These are phyloP conservation scores for Tinamus guttatus DNA, from an alignment of 2,113 vertebrate species.

Conservation along the genomic window DNA sequence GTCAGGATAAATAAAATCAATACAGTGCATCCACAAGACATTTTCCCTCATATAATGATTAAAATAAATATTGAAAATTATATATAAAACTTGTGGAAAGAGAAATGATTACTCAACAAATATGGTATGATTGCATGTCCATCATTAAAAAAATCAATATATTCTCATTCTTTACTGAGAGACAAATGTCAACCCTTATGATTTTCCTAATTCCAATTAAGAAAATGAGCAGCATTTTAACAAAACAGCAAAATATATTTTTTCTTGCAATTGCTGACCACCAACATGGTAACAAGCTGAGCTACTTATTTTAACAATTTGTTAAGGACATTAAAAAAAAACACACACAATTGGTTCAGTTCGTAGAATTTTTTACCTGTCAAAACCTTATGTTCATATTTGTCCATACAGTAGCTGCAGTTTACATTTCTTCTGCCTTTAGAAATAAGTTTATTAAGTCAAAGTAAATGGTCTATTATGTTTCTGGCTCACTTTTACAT, in stretches of 20 bases:
- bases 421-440: background rate
- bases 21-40: background rate
- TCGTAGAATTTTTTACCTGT: background rate
- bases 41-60: background rate
- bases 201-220: background rate
- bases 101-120: background rate
- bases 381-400: background rate
- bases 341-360: background rate
- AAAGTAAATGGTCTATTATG: background rate
- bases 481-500: background rate
- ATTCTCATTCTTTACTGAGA: background rate
- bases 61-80: background rate
- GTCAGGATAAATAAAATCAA: background rate
- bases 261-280: background rate
- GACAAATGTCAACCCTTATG: background rate
- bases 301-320: background rate
- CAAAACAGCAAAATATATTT: background rate
- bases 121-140: background rate
- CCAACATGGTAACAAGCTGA: background rate
- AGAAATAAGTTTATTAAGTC: background rate
- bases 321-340: background rate
- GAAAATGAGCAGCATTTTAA: background rate
- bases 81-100: background rate
- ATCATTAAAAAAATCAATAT: background rate
- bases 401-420: background rate